Base-by-base conservation (phyloP, 2,888 invertebrate genomes). In the Lapara coniferarum region DNA sequence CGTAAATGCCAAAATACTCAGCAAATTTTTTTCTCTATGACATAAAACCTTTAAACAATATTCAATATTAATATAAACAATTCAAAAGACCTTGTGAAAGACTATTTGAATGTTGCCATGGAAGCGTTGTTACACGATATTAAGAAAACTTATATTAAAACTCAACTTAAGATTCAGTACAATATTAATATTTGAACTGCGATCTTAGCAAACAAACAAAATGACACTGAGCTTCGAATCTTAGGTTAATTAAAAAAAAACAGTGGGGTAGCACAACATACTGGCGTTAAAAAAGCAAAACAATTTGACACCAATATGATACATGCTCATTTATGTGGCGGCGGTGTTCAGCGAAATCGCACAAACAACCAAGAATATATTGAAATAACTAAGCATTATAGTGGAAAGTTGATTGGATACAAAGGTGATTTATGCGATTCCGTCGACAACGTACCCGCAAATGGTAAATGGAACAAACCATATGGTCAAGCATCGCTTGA, bases 401-500 rank as follows among this genome's bases (percentile, higher is more conserved):
- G 63, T 1, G 16, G 12, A 49, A 49, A 19, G 14, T 46, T 10
- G 12, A 49, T 8, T 7, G 6, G 5, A 19, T 46, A 16, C 7
- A 46, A 37, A 37, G 13, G 63, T 63, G 63, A 16, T 49, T 19
- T 63, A 19, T 46, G 49, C 63, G 19, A 63, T 63, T 16, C 46
- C 19, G 63, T 14, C 63, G 53, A 53, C 46, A 52, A 58, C 30
- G 52, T 52, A 16, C 57, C 69, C 66, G 69, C 57, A 66, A 66
- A 86, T 83, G 76, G 81, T 80, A 86, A 88, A 88, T 83, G 81
- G 82, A 88, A 91, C 91, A 91, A 91, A 91, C 91, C 91, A 85
- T 86, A 83, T 85, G 89, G 88, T 89, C 90, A 91, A 88, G 88
- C 87, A 84, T 87, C 86, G 87, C 84, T 86, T 86, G 88, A 89